phyloP scores from a whole-genome alignment of 2,888 invertebrate genomes.

The Epicampocera succincta region DNA sequence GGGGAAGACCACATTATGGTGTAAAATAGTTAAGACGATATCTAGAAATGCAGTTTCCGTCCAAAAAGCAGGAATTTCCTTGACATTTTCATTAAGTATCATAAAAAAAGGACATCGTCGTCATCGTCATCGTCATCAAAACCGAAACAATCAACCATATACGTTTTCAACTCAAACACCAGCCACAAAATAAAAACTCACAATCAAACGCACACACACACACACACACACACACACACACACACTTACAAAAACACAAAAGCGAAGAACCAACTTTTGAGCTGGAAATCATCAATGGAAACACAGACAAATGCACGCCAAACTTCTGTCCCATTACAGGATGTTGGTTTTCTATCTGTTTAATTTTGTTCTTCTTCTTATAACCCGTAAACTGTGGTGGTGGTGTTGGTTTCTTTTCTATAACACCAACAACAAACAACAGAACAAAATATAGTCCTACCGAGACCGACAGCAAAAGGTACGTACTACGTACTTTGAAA shows the following conservation, averaged over 20 bases:
- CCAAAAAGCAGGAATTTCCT: slow-evolving; percentile 80
- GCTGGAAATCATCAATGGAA: slow-evolving; percentile 35
- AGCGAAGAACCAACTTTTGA: slow-evolving; percentile 46
- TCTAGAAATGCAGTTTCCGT: slow-evolving; percentile 76
- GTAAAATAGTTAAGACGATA: slow-evolving; percentile 79
- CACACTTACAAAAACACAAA: neutral
- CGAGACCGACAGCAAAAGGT: neutral
- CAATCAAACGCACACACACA: neutral
- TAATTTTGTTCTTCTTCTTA: neutral
- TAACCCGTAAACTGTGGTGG: slow-evolving; percentile 23
- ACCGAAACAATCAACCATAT: slow-evolving; percentile 52
- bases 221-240: neutral
- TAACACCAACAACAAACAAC: slow-evolving; percentile 10
- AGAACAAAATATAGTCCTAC: slow-evolving; percentile 10
- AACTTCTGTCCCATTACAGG: slow-evolving; percentile 60
- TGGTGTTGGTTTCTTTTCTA: slow-evolving; percentile 34
- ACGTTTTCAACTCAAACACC: slow-evolving; percentile 39
- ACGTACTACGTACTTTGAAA: slow-evolving; percentile 25
- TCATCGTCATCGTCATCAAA: slow-evolving; percentile 51
- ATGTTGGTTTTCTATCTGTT: slow-evolving; percentile 53
- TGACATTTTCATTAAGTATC: slow-evolving; percentile 80
- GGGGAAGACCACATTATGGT: slow-evolving; percentile 61
- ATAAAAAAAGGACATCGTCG: slow-evolving; percentile 66
- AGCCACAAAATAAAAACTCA: slow-evolving; percentile 6
- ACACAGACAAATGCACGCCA: slow-evolving; percentile 8